Evolutionary conservation across 2,113 vertebrate genomes (phyloP), one percentile per base, ranked within the genome.

Genomic region (Pogona vitticeps): DNA sequence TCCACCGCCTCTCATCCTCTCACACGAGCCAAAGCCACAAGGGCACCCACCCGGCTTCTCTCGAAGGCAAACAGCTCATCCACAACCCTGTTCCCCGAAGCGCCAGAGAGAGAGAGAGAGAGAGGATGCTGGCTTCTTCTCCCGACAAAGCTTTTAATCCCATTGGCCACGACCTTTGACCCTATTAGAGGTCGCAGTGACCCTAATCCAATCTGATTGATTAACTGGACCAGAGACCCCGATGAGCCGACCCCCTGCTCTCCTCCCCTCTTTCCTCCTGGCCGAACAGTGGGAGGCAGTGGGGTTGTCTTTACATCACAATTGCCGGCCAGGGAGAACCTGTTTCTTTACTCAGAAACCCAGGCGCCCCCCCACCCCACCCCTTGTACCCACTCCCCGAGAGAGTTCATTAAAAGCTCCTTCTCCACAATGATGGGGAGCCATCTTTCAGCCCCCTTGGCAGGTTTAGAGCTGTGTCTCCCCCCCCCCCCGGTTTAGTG

Each of bases 191-290:
- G 96, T 97, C 93, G 92, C 96, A 91, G 96, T 98, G 97, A 98
- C 97, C 98, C 97, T 98, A 98, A 99, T 99, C 98, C 98, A 98
- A 98, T 99, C 98, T 98, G 97, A 98, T 98, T 98, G 97, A 98
- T 98, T 98, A 98, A 97, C 95, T 97, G 93, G 97, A 98, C 97
- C 93, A 3, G 77, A 94, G 95, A 92, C 5, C 91, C 94, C 94
- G 92, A 93, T 94, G 94, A 94, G 94, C 94, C 96, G 95, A 96
- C 96, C 94, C 91, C 92, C 95, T 93, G 94, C 92, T 94, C 93
- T 92, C 93, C 93, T 83, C 92, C 91, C 89, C 93, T 95, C 97
- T 97, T 96, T 96, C 96, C 95, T 65, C 91, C 91, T 90, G 94
- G 91, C 95, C 95, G 92, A 95, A 95, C 96, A 96, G 92, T 95